A percentile compares a stretch with the other conserved stretches of the same genome.
These are phyloP conservation scores for Platysternon megacephalum DNA, from an alignment of 2,113 vertebrate genomes.

Conservation along the genomic window DNA sequence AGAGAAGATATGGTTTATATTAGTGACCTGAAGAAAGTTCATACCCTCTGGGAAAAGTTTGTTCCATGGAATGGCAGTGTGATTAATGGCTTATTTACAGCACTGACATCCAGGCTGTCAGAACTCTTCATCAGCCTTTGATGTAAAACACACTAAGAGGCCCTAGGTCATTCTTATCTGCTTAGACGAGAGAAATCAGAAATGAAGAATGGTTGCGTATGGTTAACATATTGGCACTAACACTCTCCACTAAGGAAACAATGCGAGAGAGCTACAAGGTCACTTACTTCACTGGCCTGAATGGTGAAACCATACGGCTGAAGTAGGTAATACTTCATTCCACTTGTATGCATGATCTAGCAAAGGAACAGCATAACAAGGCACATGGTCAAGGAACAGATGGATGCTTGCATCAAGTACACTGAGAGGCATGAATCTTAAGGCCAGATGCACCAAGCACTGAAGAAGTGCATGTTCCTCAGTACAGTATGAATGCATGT, in stretches of 20 bases:
- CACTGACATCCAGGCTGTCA: constrained; percentile 84
- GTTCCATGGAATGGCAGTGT: constrained; percentile 79
- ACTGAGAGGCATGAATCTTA: not conserved
- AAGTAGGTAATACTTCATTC: not conserved
- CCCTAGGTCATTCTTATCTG: constrained; percentile 80
- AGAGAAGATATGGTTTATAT: constrained; percentile 85
- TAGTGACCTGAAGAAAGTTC: constrained; percentile 86
- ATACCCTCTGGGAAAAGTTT: constrained; percentile 81
- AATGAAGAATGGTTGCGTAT: constrained; percentile 53
- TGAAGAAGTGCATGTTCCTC: not conserved
- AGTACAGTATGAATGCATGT: not conserved
- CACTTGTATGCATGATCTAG: not conserved
- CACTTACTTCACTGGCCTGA: not conserved
- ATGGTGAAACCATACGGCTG: not conserved
- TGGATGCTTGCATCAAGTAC: not conserved
- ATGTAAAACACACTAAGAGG: constrained; percentile 86
- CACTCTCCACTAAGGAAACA: not conserved
- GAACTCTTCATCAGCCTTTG: constrained; percentile 82
- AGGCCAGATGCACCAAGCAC: not conserved
- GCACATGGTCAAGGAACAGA: not conserved
- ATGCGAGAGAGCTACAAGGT: constrained; percentile 17
- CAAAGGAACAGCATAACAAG: not conserved
- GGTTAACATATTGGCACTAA: not conserved
- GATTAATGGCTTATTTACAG: constrained; percentile 90
- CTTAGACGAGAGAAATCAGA: constrained; percentile 74